Base-by-base conservation (phyloP, 2,113 vertebrate genomes). In the Plecturocebus donacophilus region DNA sequence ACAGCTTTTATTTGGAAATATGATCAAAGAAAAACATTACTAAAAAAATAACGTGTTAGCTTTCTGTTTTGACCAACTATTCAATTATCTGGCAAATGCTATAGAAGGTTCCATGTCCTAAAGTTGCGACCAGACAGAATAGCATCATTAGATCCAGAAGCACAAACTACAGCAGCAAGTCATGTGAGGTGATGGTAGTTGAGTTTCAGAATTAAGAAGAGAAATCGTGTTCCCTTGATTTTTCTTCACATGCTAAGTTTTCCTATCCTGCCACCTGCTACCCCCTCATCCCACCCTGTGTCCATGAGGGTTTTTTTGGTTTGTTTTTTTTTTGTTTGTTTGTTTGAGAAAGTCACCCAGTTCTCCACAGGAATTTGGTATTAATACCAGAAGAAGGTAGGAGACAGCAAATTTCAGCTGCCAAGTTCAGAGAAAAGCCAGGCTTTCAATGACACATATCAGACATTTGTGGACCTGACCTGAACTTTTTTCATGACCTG, bases 1-100 rank as follows among this genome's bases (percentile, higher is more conserved):
- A 77, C 30, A 89, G 83, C 13, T 96, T 92, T 75, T 95, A 80
- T 92, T 82, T 91, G 58, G 77, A 96, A 96, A 76, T 40, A 80
- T 40, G 23, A 77, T 58, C 71, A 94, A 94, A 92, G 75, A 70
- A 92, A 91, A 95, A 90, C 35, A 68, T 61, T 71, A 23, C n/a
- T 38, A 27, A 45, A n/a, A n/a, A 86, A 81, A 68, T 68, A 81
- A 61, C 38, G 38, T 40, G 19, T 45, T 92, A 81, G 88, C 45
- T 95, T 86, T 96, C 58, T 85, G 25, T 83, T 76, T 75, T 91
- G 80, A 80, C 52, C 64, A 75, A 40, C 64, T 56, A 83, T 16
- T 80, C 61, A 91, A 79, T 95, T 73, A 89, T 13, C 58, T 21
- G 20, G 70, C 45, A 92, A 25, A 94, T 86, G 76, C 54, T 75